Percentiles rank a stretch among this genome's conserved stretches.
These are phyloP conservation scores for Lydus trimaculatus DNA, from an alignment of 2,888 invertebrate species.

Conservation along the genomic window DNA sequence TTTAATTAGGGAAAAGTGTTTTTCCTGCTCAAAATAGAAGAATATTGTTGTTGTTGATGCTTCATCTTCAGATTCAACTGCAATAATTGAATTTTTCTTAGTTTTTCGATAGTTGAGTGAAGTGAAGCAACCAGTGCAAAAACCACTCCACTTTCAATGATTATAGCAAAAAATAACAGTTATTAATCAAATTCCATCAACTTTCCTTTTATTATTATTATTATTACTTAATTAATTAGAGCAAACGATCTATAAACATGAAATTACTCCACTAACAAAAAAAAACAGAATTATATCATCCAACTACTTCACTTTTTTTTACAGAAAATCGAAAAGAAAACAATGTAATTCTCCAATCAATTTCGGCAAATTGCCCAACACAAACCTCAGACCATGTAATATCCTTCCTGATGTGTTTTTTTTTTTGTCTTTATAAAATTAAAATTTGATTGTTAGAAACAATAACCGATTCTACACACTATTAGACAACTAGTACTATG, in stretches of 20 bases:
- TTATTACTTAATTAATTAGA: neutral
- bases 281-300: neutral
- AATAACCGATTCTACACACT: neutral
- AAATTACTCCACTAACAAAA: neutral
- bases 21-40: too few relatives aligned
- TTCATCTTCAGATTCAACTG: too few relatives aligned
- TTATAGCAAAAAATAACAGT: neutral
- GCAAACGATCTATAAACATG: neutral
- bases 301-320: neutral
- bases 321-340: neutral
- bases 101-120: neutral
- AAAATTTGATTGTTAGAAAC: neutral
- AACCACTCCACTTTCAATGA: neutral
- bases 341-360: neutral
- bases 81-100: too few relatives aligned
- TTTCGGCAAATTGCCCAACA: neutral
- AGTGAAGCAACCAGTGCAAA: neutral
- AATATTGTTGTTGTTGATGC: too few relatives aligned
- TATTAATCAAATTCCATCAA: neutral
- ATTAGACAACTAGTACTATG: neutral
- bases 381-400: neutral
- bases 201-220: neutral
- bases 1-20: too few relatives aligned
- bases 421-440: too few relatives aligned
- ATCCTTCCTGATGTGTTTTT: neutral